Conservation (phyloP, 92 coral and sea anemone species). For the Umimayanthus chanpuru region DNA sequence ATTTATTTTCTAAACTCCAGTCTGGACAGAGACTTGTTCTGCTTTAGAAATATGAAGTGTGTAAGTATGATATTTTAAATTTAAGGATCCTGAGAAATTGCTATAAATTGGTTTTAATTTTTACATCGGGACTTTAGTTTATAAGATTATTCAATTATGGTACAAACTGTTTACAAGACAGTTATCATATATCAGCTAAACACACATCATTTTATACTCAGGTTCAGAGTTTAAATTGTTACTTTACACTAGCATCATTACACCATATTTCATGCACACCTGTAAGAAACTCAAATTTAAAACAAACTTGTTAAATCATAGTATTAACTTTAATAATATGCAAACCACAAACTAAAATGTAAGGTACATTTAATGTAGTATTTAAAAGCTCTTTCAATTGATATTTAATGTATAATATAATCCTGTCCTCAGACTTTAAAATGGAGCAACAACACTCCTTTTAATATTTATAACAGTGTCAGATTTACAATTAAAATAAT, state of each 20-base stretch:
- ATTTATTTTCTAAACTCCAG: too few relatives aligned
- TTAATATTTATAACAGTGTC: not conserved
- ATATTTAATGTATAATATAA: too few relatives aligned
- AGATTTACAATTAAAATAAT: too few relatives aligned
- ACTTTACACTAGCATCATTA: not conserved
- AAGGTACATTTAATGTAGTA: not conserved
- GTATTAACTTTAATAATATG: not conserved
- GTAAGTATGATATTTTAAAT: too few relatives aligned
- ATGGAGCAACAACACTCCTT: not conserved
- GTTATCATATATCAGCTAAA: not conserved
- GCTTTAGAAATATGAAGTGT: too few relatives aligned
- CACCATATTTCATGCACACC: constrained; percentile 3
- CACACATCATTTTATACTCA: not conserved
- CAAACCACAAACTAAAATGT: not conserved
- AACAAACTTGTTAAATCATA: constrained; percentile 1
- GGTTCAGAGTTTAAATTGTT: constrained; percentile 1
- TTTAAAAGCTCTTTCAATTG: not conserved
- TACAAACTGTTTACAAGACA: too few relatives aligned
- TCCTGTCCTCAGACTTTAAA: not conserved
- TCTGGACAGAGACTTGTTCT: too few relatives aligned
- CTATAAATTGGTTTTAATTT: too few relatives aligned
- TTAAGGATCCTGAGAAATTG: too few relatives aligned
- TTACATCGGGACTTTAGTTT: too few relatives aligned
- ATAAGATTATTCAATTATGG: too few relatives aligned
- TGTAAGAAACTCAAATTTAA: constrained; percentile 41